Evolutionary conservation across 2,888 invertebrate species (phyloP).

Genomic region (Mythimna loreyi): DNA sequence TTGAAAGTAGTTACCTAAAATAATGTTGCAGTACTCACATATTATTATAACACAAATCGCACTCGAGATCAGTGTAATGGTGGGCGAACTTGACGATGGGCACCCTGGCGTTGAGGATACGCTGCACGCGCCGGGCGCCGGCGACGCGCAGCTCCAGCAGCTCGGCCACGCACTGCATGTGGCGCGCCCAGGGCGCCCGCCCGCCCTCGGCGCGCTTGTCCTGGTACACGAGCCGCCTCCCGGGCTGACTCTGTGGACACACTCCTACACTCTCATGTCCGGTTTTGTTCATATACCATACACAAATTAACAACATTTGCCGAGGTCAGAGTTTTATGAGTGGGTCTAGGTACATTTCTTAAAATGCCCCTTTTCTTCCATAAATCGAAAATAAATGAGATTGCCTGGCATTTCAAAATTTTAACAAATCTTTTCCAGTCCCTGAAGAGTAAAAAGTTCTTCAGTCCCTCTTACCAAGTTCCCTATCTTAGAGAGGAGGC

Average conservation of each 20-base stretch:
- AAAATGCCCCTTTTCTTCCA: no score
- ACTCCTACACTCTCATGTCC: slow-evolving; percentile 19
- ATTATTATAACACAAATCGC: slow-evolving; percentile 96
- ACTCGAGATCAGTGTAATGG: slow-evolving; percentile 94
- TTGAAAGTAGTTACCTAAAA: no score
- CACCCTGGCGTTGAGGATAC: slow-evolving; percentile 96
- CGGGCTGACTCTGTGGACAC: slow-evolving; percentile 65
- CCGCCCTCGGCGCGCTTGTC: slow-evolving; percentile 83
- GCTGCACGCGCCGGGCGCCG: slow-evolving; percentile 93
- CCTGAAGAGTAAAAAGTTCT: no score
- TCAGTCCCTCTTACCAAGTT: no score
- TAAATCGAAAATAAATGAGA: no score
- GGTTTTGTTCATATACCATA: no score
- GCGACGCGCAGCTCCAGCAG: slow-evolving; percentile 94
- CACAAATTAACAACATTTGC: no score
- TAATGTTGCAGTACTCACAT: slow-evolving; percentile 90
- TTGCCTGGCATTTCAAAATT: no score
- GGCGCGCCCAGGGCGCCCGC: slow-evolving; percentile 92
- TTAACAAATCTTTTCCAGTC: no score
- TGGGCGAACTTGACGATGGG: slow-evolving; percentile 97
- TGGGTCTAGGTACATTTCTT: no score
- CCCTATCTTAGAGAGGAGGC: no score
- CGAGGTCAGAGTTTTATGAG: no score
- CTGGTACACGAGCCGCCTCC: slow-evolving; percentile 81
- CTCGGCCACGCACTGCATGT: slow-evolving; percentile 94